Evolutionary conservation across 1,140 invertebrate species (phyloP), one percentile per base, ranked within the genome.

Genomic region (Drosophila murphyi): DNA sequence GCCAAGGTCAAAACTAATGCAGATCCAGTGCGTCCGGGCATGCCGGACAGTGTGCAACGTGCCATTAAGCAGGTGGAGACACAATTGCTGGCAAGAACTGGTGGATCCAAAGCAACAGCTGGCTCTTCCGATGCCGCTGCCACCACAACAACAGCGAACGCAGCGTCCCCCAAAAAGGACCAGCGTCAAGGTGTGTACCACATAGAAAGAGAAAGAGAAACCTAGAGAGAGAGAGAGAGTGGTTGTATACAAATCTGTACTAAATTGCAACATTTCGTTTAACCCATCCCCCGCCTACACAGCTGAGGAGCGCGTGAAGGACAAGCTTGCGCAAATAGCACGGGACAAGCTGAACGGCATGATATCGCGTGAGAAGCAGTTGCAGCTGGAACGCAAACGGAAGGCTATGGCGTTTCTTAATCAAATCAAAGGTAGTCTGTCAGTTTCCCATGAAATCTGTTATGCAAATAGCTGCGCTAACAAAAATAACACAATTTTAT

Each of bases 371-470:
- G 95, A 96, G 76, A 94, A 95, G 80, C 95, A 96, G 52, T 79
- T 96, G 3, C 96, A 97, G 80, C 83, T 95, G 32, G 96, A 97
- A 82, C 92, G 96, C 4, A 96, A 96, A 80, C 94, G 94, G 57
- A 95, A 94, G 80, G 95, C 95, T 0, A 93, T 95, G 7, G 94
- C 94, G 48, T 96, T 95, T 75, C 91, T 95, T 0, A 94, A 94
- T 81, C 94, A 95, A 63, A 94, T 95, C 41, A 95, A 95, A 52
- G 80, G 90, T 91, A 10, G 56, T 34, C 5, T 5, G 0, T 2
- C 20, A 20, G 20, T 20, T 20, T 20, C 20, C 20, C 20, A 20
- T 20, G 1, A 20, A 20, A 20, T 20, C 20, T 20, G 1, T 20
- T 20, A 20, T 20, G 20, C 20, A 20, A 20, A 20, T 20, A 20